These are phyloP conservation scores for Capricornis sumatraensis DNA, from an alignment of 2,113 vertebrate genomes.

Conservation along the genomic window DNA sequence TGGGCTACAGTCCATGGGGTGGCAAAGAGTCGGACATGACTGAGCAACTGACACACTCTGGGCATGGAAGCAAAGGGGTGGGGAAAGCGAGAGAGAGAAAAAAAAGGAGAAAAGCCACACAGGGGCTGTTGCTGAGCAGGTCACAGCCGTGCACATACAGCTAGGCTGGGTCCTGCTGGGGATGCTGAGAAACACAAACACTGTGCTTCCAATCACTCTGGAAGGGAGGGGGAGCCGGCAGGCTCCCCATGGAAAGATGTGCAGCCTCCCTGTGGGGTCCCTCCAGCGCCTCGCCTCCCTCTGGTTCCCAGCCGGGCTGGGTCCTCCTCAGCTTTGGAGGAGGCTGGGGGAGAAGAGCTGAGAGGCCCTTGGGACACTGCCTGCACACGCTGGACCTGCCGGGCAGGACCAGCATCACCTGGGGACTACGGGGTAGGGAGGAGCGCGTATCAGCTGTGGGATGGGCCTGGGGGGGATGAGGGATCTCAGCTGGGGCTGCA, in stretches of 20 bases:
- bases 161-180: not conserved
- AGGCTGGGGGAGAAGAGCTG: not conserved
- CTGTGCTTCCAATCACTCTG: not conserved
- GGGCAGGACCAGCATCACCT: not conserved
- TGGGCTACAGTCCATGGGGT: not conserved
- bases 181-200: not conserved
- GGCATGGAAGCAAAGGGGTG: not conserved
- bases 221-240: not conserved
- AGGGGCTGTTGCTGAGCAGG: not conserved
- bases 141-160: fast-evolving
- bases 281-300: not conserved
- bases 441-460: not conserved
- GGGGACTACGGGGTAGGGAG: not conserved
- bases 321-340: not conserved
- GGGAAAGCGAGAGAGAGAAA: not conserved
- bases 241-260: not conserved
- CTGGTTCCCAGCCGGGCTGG: not conserved
- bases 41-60: not conserved
- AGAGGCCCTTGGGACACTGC: not conserved
- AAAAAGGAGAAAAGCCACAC: not conserved
- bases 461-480: not conserved
- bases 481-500: not conserved
- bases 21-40: fast-evolving
- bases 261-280: not conserved
- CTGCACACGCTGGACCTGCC: too few relatives aligned